These are phyloP conservation scores for Rhea americana DNA, from an alignment of 2,113 vertebrate genomes.

Conservation along the genomic window DNA sequence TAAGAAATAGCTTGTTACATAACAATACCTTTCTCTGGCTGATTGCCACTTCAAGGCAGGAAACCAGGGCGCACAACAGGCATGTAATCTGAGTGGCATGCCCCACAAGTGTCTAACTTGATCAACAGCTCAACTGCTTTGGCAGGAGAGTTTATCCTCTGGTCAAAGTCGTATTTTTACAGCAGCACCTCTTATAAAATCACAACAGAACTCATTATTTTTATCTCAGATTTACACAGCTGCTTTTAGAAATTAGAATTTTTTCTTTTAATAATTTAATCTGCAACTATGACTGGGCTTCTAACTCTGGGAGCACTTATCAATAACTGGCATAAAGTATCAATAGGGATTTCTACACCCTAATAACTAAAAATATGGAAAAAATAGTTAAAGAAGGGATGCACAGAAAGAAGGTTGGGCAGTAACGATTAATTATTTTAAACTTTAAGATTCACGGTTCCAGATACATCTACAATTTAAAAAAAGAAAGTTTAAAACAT, in stretches of 20 bases:
- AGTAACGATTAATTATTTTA: conserved; percentile 27
- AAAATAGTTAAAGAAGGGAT: neutral
- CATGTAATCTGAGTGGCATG: accelerated
- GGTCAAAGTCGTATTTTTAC: neutral
- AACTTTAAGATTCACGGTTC: conserved; percentile 32
- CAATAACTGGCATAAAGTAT: neutral
- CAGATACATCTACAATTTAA: neutral
- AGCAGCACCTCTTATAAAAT: neutral
- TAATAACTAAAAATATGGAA: neutral
- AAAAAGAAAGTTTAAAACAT: neutral
- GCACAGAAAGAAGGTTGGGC: neutral
- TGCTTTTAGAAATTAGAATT: neutral
- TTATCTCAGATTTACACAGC: neutral
- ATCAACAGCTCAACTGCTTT: neutral
- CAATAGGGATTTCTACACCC: neutral
- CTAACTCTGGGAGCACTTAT: neutral
- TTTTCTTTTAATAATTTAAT: neutral
- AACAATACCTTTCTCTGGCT: too few relatives aligned
- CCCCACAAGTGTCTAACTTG: neutral
- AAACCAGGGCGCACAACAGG: neutral
- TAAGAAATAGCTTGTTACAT: neutral
- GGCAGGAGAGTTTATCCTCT: neutral
- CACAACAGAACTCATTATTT: neutral
- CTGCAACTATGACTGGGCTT: neutral
- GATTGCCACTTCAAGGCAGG: neutral